A percentile compares a stretch with the other conserved stretches of the same genome.
Conservation (phyloP, 2,888 invertebrate species). For the Cheilosia pagana region DNA sequence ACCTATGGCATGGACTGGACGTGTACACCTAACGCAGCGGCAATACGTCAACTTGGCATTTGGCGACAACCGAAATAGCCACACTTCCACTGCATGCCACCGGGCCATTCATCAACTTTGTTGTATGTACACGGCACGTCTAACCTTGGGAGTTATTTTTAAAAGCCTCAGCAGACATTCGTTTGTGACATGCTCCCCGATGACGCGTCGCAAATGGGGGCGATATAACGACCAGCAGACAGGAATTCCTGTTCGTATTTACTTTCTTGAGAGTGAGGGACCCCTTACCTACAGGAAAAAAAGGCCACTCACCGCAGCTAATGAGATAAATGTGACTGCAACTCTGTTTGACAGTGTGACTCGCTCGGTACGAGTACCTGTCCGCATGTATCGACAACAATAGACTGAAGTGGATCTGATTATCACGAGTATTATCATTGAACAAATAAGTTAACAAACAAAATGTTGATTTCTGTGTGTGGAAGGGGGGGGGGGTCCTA, state of each 20-base stretch:
- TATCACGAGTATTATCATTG: slow-evolving; percentile 22
- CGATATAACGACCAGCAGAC: slow-evolving; percentile 41
- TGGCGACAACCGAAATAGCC: slow-evolving; percentile 20
- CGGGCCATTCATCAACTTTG: slow-evolving; percentile 56
- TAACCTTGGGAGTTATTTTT: slow-evolving; percentile 44
- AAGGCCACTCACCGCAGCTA: slow-evolving; percentile 9
- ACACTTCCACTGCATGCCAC: slow-evolving; percentile 15
- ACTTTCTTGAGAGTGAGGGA: neutral
- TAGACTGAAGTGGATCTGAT: slow-evolving; percentile 1
- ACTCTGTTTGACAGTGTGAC: neutral
- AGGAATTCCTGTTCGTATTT: slow-evolving; percentile 35
- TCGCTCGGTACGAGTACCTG: neutral
- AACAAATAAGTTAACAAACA: slow-evolving; percentile 15
- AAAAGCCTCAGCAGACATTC: slow-evolving; percentile 20
- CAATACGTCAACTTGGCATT: slow-evolving; percentile 37
- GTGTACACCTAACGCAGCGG: slow-evolving; percentile 30
- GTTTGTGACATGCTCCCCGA: slow-evolving; percentile 13
- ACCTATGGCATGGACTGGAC: slow-evolving; percentile 19
- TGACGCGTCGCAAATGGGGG: neutral
- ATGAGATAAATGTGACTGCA: slow-evolving; percentile 18
- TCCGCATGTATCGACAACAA: slow-evolving; percentile 21
- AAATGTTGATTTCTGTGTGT: neutral
- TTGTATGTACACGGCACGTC: neutral
- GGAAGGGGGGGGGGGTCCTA: neutral
- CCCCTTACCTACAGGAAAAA: neutral